These are phyloP conservation scores for Heptranchias perlo DNA, from an alignment of 2,113 vertebrate species.

Conservation along the genomic window DNA sequence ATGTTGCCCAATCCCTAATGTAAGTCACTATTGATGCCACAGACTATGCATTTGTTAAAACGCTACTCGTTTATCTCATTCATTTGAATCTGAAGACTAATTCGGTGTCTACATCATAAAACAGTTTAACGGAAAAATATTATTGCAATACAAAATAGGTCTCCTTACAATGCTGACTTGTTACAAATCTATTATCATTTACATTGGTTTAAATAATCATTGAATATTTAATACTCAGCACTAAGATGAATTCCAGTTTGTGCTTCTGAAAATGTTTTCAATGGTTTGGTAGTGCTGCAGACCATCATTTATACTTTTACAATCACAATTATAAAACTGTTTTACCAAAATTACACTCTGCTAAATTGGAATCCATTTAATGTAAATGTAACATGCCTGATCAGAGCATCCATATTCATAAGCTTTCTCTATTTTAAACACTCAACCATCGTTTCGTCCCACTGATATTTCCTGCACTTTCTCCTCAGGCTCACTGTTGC, in stretches of 20 bases:
- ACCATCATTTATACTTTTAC: background rate
- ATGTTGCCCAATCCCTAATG: background rate
- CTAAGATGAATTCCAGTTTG: background rate
- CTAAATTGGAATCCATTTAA: background rate
- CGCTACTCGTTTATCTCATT: too few species aligned
- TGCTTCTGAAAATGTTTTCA: background rate
- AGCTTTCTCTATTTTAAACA: background rate
- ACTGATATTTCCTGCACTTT: background rate
- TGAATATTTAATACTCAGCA: background rate
- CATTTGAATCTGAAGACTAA: background rate
- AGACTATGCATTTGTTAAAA: background rate
- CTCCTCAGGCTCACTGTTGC: slow-evolving; percentile 13
- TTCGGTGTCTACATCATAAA: background rate
- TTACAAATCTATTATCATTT: background rate
- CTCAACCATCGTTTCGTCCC: background rate
- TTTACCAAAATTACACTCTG: background rate
- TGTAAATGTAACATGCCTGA: background rate
- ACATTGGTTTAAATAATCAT: background rate
- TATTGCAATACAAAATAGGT: background rate
- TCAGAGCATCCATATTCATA: background rate
- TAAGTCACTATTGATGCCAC: background rate
- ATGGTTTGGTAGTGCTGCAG: background rate
- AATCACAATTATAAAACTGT: background rate
- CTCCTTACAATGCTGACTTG: background rate
- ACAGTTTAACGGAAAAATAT: background rate